Percentiles rank a stretch among this genome's conserved stretches.
These are phyloP conservation scores for Addax nasomaculatus DNA, from an alignment of 2,113 vertebrate species.

Conservation along the genomic window DNA sequence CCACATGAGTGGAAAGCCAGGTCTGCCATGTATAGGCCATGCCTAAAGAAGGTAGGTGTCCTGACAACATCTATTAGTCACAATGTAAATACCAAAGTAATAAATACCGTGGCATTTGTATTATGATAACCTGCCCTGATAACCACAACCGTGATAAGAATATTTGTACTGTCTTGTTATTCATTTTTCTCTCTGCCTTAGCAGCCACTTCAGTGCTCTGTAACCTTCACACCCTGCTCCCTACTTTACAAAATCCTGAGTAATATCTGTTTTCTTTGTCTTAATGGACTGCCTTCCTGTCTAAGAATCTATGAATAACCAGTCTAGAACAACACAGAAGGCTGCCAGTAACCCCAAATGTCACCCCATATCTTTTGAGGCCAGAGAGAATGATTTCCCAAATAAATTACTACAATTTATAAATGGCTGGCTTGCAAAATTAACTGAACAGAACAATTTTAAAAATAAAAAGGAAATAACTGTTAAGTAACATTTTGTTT, in stretches of 20 bases:
- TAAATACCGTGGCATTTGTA: not conserved
- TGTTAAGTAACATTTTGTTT: not conserved
- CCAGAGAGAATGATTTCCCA: not conserved
- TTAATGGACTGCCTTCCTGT: not conserved
- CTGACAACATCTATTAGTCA: not conserved
- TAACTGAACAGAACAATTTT: not conserved
- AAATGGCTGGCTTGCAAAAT: conserved; percentile 5
- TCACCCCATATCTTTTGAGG: not conserved
- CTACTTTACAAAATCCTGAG: not conserved
- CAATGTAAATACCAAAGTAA: not conserved
- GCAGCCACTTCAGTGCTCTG: not conserved
- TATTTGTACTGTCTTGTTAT: not conserved
- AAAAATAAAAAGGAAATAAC: not conserved
- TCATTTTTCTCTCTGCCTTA: not conserved
- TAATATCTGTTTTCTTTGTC: not conserved
- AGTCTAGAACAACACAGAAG: not conserved
- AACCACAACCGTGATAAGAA: not conserved
- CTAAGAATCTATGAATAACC: not conserved
- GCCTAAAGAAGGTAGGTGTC: not conserved
- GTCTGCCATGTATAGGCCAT: not conserved
- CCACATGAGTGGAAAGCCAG: not conserved
- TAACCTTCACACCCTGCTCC: not conserved
- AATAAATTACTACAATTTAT: not conserved
- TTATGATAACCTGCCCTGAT: not conserved
- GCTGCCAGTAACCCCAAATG: not conserved